Evolutionary conservation across 1,140 invertebrate genomes (phyloP).

Genomic region (Caenorhabditis inopinata): DNA sequence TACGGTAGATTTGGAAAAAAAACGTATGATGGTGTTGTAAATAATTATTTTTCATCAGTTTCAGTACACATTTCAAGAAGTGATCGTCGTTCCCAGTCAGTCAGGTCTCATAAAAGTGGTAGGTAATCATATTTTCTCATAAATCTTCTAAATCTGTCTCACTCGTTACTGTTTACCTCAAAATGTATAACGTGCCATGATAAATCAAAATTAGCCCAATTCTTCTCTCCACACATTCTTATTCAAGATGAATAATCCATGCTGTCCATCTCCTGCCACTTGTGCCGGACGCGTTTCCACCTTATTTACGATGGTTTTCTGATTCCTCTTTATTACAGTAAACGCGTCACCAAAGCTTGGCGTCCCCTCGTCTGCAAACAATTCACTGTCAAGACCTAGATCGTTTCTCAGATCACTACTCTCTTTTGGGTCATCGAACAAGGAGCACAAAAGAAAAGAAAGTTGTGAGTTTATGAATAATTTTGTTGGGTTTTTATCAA

Average conservation of each 20-base stretch:
- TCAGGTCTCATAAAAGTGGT: conserved; percentile 14
- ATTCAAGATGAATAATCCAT: neutral
- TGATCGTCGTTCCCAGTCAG: conserved; percentile 12
- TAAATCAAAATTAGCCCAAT: conserved; percentile 30
- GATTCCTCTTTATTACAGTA: neutral
- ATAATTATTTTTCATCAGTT: no score
- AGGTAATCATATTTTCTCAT: neutral
- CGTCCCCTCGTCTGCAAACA: neutral
- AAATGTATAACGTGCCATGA: neutral
- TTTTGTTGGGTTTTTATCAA: no score
- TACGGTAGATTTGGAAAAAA: no score
- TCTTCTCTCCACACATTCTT: neutral
- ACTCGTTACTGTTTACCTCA: neutral
- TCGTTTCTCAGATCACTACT: neutral
- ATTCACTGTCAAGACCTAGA: neutral
- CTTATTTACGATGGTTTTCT: conserved; percentile 1
- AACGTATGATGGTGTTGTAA: no score
- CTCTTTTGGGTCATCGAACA: conserved; percentile 2
- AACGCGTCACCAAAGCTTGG: conserved; percentile 14
- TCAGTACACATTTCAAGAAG: neutral
- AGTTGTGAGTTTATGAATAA: neutral
- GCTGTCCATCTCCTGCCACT: neutral
- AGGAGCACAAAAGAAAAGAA: conserved; percentile 10
- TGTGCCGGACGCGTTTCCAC: neutral
- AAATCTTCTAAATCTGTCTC: neutral